Evolutionary conservation across 2,888 invertebrate species (phyloP), one percentile per base, ranked within the genome.

Genomic region (Agriopis leucophaearia): DNA sequence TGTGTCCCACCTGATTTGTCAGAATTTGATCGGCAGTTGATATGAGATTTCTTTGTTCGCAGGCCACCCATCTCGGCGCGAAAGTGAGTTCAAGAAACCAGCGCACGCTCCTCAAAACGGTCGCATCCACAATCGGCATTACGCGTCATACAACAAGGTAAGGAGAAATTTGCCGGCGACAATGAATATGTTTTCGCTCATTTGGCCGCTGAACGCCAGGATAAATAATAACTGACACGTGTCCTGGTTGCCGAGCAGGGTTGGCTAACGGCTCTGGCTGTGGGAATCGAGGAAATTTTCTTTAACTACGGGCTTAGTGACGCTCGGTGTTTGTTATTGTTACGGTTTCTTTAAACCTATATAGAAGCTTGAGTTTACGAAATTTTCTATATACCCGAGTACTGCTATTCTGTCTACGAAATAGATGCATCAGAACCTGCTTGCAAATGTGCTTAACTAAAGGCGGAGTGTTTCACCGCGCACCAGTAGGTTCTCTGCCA

Each of bases 31-130:
- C 67, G 58, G 27, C 27, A 62, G 10, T 58, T 73, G 44, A 72
- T 65, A 55, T 44, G 47, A 64, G 56, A 64, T 75, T 75, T 74
- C 44, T 79, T 87, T 87, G 85, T 84, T 77, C 69, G 3, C 87
- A 94, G 93, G 88, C 79, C 93, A 92, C 66, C 52, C 27, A 78
- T 91, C 94, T 58, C 92, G 95, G 78, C 85, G 95, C 81, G 86
- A 95, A 85, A 88, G 94, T 88, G 94, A 95, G 90, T 95, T 96
- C 92, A 95, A 96, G 88, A 95, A 95, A 83, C 95, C 95, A 35
- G 89, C 94, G 78, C 93, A 94, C 89, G 94, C 94, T 80, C 87
- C 91, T 59, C 89, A 92, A 79, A 91, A 94, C 86, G 91, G 92
- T 65, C 89, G 94, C 72, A 87, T 87, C 66, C 92, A 91, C 79